Percentiles rank a stretch among this genome's conserved stretches.
Evolutionary conservation across 2,888 invertebrate species (phyloP).

Genomic region (Orthosia gracilis): DNA sequence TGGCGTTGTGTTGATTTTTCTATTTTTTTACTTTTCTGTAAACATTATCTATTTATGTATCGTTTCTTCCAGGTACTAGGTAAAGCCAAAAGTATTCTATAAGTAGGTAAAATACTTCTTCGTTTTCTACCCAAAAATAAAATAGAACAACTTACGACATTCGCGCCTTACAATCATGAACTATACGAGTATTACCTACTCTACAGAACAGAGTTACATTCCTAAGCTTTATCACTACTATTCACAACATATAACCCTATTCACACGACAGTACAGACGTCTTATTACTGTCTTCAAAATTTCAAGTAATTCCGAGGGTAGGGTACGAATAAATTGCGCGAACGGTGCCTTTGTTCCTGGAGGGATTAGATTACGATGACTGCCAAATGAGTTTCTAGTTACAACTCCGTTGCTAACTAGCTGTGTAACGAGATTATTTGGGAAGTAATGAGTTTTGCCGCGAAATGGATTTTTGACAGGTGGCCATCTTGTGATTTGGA

Average conservation of each 20-base stretch:
- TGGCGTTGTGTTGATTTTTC: too few species aligned
- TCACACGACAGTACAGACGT: slow-evolving; percentile 34
- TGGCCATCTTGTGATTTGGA: slow-evolving; percentile 37
- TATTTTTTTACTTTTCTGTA: too few species aligned
- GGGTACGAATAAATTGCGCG: slow-evolving; percentile 62
- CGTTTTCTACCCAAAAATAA: slow-evolving; percentile 3
- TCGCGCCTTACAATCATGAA: slow-evolving; percentile 20
- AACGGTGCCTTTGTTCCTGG: slow-evolving; percentile 57
- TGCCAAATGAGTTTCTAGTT: slow-evolving; percentile 55
- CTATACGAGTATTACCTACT: slow-evolving; percentile 31
- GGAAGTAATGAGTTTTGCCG: slow-evolving; percentile 45
- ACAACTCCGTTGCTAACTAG: slow-evolving; percentile 47
- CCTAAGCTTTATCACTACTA: slow-evolving; percentile 49
- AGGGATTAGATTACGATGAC: slow-evolving; percentile 64
- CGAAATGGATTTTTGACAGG: slow-evolving; percentile 45
- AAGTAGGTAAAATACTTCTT: not conserved
- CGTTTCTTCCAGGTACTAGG: too few species aligned
- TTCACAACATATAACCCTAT: slow-evolving; percentile 50
- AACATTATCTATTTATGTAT: too few species aligned
- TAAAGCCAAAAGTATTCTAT: too few species aligned
- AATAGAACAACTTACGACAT: slow-evolving; percentile 13
- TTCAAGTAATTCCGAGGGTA: slow-evolving; percentile 59
- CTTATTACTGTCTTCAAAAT: slow-evolving; percentile 58
- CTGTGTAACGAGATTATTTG: slow-evolving; percentile 46
- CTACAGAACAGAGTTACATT: slow-evolving; percentile 24